Conservation (phyloP, 2,797 vertebrate genomes). For the Catostomus latipinnis region DNA sequence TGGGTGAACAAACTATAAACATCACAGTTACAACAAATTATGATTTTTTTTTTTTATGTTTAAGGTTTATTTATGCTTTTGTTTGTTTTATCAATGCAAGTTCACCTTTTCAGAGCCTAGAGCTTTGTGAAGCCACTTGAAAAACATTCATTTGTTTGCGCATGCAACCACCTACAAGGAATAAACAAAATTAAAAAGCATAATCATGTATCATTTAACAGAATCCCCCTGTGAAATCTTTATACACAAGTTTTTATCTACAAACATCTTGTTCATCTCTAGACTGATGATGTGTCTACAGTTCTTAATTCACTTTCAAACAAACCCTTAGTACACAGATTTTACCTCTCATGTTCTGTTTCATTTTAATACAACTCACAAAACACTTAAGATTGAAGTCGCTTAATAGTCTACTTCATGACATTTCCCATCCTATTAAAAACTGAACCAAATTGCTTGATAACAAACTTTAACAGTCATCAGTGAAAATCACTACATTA, state of each 20-base stretch:
- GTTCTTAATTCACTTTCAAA: conserved; percentile 23
- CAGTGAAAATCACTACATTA: no score
- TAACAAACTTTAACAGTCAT: no score
- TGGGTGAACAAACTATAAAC: no score
- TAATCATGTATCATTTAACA: conserved; percentile 47
- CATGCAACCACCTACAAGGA: neutral
- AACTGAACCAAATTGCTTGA: no score
- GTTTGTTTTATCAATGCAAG: neutral
- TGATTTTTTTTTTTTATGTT: no score
- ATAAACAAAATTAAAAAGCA: conserved; percentile 19
- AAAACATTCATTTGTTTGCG: conserved; percentile 32
- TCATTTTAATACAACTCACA: no score
- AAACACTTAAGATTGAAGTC: no score
- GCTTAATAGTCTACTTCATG: no score
- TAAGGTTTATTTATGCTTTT: neutral
- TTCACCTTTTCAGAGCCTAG: neutral
- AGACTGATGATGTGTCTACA: neutral
- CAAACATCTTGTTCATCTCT: conserved; percentile 15
- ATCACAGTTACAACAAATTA: no score
- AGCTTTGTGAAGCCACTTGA: neutral
- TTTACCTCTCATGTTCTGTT: neutral
- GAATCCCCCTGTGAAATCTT: conserved; percentile 10
- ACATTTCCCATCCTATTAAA: no score
- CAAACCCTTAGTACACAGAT: conserved; percentile 2
- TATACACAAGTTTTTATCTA: conserved; percentile 16